Conservation (phyloP, 1,140 invertebrate species). For the Gryllus bimaculatus region DNA sequence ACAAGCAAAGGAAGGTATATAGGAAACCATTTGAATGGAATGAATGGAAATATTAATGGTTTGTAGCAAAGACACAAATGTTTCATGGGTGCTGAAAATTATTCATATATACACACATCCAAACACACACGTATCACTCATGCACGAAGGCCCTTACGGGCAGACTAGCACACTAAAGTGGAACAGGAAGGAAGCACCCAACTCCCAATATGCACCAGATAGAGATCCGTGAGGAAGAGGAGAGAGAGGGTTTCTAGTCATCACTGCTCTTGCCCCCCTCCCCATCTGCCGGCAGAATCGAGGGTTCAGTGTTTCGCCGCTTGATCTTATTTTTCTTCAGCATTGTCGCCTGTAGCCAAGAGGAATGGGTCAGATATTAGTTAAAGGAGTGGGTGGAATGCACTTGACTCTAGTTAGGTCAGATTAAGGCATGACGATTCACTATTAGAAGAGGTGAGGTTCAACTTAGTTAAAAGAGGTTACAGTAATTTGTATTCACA, state of each 20-base stretch:
- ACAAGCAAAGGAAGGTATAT: slow-evolving; percentile 11
- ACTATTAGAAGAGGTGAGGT: too few relatives aligned
- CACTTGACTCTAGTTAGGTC: background rate
- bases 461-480: too few relatives aligned
- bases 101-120: background rate
- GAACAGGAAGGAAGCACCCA: background rate
- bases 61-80: background rate
- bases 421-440: background rate
- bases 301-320: slow-evolving; percentile 76
- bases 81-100: background rate
- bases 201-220: slow-evolving; percentile 6
- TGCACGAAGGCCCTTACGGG: background rate
- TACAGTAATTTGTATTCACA: background rate
- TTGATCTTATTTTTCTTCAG: slow-evolving; percentile 95
- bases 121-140: background rate
- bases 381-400: slow-evolving; percentile 8
- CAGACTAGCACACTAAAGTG: background rate
- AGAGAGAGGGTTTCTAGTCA: slow-evolving; percentile 35
- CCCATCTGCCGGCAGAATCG: slow-evolving; percentile 58
- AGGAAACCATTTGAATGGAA: background rate
- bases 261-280: slow-evolving; percentile 51
- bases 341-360: slow-evolving; percentile 58
- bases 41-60: slow-evolving; percentile 6
- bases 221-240: background rate
- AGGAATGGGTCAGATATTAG: slow-evolving; percentile 21